Evolutionary conservation across 2,888 invertebrate genomes (phyloP).

Genomic region (Seira ritae): DNA sequence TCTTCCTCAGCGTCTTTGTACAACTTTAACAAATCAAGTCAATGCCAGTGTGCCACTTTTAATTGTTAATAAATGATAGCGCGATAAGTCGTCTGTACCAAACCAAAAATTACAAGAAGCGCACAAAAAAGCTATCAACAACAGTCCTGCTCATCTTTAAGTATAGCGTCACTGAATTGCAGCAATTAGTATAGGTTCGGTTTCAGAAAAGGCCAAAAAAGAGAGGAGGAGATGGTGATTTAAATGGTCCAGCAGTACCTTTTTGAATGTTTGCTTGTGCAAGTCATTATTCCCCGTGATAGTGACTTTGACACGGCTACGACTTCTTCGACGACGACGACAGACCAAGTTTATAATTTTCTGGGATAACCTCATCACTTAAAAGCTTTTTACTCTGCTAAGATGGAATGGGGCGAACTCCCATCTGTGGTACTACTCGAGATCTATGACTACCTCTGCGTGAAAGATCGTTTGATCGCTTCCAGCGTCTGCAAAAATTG

Average conservation of each 20-base stretch:
- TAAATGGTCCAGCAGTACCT: conserved; percentile 38
- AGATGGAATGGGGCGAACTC: conserved; percentile 70
- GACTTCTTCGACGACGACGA: too few species aligned
- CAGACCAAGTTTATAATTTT: neutral
- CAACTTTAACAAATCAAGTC: conserved; percentile 12
- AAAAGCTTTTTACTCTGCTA: conserved; percentile 13
- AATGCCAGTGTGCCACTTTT: conserved; percentile 19
- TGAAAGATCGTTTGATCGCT: conserved; percentile 65
- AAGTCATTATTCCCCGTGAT: conserved; percentile 13
- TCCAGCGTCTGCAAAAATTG: conserved; percentile 70
- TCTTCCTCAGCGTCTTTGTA: too few species aligned
- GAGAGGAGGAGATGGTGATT: neutral
- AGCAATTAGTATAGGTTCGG: neutral
- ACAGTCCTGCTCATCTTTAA: neutral
- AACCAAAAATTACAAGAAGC: conserved; percentile 16
- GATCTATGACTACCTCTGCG: conserved; percentile 68
- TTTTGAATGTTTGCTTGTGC: neutral
- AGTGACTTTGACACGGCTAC: conserved; percentile 4
- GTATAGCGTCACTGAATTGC: neutral
- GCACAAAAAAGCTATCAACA: conserved; percentile 7
- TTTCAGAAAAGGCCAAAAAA: conserved; percentile 6
- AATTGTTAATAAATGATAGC: neutral
- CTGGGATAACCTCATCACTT: neutral
- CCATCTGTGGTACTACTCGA: conserved; percentile 71
- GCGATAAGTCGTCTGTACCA: neutral